These are phyloP conservation scores for Sinosuthora webbiana DNA, from an alignment of 2,113 vertebrate genomes.

Conservation along the genomic window DNA sequence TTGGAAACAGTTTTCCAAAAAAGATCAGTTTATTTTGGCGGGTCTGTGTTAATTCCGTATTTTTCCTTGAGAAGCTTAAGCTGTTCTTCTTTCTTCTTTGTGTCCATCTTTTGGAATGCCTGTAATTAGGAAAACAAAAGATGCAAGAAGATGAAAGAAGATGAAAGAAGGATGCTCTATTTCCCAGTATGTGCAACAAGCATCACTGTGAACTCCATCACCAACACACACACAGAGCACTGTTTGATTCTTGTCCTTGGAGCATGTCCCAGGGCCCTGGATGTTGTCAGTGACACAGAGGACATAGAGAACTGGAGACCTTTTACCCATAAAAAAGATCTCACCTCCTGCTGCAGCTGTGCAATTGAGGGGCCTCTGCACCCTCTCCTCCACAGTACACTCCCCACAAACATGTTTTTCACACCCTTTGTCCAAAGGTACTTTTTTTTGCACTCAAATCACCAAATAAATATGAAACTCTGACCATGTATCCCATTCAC, in stretches of 20 bases:
- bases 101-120: conserved; percentile 99
- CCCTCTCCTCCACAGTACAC: not conserved
- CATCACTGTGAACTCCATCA: not conserved
- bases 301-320: rapidly evolving
- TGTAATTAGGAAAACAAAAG: conserved; percentile 45
- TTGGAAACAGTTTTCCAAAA: not conserved
- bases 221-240: rapidly evolving
- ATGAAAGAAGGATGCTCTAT: too few species aligned
- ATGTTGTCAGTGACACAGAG: rapidly evolving
- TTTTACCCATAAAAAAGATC: not conserved
- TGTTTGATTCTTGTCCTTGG: rapidly evolving
- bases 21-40: conserved; percentile 83
- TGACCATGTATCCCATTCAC: not conserved
- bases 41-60: conserved; percentile 98
- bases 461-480: not conserved
- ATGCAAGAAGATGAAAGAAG: not conserved
- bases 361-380: not conserved
- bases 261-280: not conserved
- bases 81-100: conserved; percentile 99
- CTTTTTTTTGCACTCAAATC: not conserved
- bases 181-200: not conserved
- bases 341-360: not conserved
- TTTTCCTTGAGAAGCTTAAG: conserved; percentile 98
- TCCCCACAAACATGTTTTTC: not conserved
- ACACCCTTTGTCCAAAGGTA: not conserved